Base-by-base conservation (phyloP, 2,888 invertebrate species). In the Meteorus colon region DNA sequence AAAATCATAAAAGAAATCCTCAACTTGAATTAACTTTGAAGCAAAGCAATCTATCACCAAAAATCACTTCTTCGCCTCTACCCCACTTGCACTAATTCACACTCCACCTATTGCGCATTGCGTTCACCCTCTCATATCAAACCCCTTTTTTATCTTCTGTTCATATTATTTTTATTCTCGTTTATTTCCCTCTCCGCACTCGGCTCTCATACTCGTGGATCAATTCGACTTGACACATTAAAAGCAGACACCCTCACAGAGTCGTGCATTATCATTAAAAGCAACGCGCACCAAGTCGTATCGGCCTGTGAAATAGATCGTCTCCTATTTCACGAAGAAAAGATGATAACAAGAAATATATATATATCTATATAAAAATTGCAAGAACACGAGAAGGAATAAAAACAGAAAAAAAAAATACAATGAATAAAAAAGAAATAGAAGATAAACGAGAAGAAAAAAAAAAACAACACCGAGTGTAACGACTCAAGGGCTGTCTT, bases 261-360 rank as follows among this genome's bases (percentile, higher is more conserved):
- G 68, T 51, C 31, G 29, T 59, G 55, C 59, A 70, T 70, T 70
- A 70, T 37, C 69, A 70, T 70, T 70, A 70, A 70, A 70, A 59
- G 19, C 69, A 59, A 70, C 12, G 55, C 24, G n/a, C 19, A 29
- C 69, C 31, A 41, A 41, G 24, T 70, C 37, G 6, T 29, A 24
- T 68, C 51, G 59, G 27, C 55, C 12, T 24, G 24, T 70, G 59
- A 55, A 70, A 59, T 51, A 60, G 29, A 60, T 60, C 55, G 74
- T 74, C 60, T 68, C 74, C 24, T n/a, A 41, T 74, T 67, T 63
- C 72, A 45, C 12, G n/a, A 48, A 60, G 37, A 71, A 51, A 16
- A 59, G 6, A 68, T n/a, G 48, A 48, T 48, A 48, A 48, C 48
- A 68, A 68, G 48, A 48, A 66, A 66, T 19, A 19, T 55, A 55